Evolutionary conservation across 2,113 vertebrate genomes (phyloP).

Genomic region (Rafetus swinhoei): DNA sequence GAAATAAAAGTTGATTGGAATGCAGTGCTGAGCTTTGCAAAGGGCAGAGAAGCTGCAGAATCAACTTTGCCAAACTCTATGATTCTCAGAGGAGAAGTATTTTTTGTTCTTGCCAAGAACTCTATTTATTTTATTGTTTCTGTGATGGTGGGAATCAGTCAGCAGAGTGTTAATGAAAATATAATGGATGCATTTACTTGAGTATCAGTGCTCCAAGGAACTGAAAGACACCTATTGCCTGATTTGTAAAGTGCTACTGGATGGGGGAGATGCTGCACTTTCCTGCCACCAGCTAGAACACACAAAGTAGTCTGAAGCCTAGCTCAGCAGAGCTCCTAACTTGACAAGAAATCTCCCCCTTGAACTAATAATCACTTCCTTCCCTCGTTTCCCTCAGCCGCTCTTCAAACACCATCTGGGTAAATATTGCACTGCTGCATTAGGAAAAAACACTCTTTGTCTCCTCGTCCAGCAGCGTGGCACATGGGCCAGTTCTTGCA

Average conservation of each 20-base stretch:
- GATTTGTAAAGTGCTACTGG: slow-evolving; percentile 29
- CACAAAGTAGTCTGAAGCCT: slow-evolving; percentile 17
- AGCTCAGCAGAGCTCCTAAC: slow-evolving; percentile 21
- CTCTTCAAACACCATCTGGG: background rate
- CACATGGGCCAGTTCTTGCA: background rate
- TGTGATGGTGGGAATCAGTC: slow-evolving; percentile 43
- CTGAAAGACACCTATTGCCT: background rate
- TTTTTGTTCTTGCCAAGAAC: slow-evolving; percentile 25
- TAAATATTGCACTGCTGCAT: background rate
- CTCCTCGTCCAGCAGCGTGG: background rate
- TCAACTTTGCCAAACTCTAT: slow-evolving; percentile 34
- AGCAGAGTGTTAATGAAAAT: slow-evolving; percentile 48
- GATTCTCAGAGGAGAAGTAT: slow-evolving; percentile 43
- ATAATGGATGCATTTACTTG: background rate
- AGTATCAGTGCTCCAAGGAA: slow-evolving; percentile 12
- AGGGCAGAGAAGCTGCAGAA: slow-evolving; percentile 21
- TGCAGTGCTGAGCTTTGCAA: slow-evolving; percentile 57
- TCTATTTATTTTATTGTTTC: slow-evolving; percentile 48
- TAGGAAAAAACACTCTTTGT: background rate
- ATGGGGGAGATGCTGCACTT: background rate
- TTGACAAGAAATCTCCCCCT: slow-evolving; percentile 11
- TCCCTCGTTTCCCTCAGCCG: background rate
- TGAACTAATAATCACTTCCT: background rate
- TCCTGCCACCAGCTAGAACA: background rate
- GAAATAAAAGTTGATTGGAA: slow-evolving; percentile 73